Base-by-base conservation (phyloP, 2,113 vertebrate genomes). In the Phylloscopus trochilus region DNA sequence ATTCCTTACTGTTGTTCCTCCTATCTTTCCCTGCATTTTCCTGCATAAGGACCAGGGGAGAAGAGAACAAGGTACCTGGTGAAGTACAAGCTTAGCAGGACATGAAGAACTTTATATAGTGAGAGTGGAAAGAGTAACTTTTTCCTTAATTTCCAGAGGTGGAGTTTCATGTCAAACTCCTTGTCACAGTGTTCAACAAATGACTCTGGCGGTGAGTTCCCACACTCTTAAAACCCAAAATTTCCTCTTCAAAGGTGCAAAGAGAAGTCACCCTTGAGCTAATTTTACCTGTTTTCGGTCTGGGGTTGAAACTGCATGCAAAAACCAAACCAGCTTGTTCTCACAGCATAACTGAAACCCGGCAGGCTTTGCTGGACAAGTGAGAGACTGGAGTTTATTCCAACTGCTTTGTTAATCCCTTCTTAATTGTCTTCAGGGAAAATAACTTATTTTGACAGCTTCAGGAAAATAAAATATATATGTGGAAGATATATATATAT, bases 401-500 rank as follows among this genome's bases (percentile, higher is more conserved):
- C 74, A 46, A n/a, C 64, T 81, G 46, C 43, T 79, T 89, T 87
- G 67, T 95, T 90, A 82, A 91, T 90, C 8, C 35, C 15, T 90
- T 56, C 47, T 86, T 74, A 75, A 75, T 64, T 87, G 41, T 26
- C 44, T 88, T 90, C 31, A 87, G 44, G 84, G 73, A 59, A 97
- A 96, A 95, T 46, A 90, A 92, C 4, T 24, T 49, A 39, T 63
- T 90, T 59, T 95, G 91, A 62, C 63, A 83, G 49, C 67, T 93
- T 24, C 66, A 82, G 52, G 47, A 87, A 91, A 84, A 83, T 15
- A 67, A 89, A 80, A 70, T 35, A 46, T 30, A 52, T 27, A 51
- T 15, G 15, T 53, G 35, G 27, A 89, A 46, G 41, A 37, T 23
- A 14, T 52, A 31, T 30, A 18, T 52, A 62, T 23, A 14, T 56